These are phyloP conservation scores for Chiridota heheva DNA, from an alignment of 35 echinoderm and acorn worm species.

Conservation along the genomic window DNA sequence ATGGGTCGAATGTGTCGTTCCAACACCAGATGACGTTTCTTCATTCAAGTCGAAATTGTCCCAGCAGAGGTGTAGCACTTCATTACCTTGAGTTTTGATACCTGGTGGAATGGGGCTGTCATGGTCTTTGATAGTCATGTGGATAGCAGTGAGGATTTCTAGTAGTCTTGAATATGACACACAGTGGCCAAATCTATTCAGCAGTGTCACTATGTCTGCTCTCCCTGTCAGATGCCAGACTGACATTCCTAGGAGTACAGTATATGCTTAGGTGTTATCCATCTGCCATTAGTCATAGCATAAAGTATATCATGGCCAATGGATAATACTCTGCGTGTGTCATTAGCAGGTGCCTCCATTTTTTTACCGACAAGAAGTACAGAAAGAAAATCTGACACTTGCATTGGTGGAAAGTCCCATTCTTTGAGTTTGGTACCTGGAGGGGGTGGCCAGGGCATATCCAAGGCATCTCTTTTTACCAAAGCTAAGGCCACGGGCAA, in stretches of 20 bases:
- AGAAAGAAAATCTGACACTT: conserved; percentile 36
- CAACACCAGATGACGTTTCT: conserved; percentile 55
- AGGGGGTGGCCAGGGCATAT: conserved; percentile 23
- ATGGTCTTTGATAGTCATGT: conserved; percentile 35
- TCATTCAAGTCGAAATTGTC: conserved; percentile 65
- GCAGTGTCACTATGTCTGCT: conserved; percentile 26
- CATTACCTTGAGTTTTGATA: conserved; percentile 46
- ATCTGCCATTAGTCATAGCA: conserved; percentile 35
- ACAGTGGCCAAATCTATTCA: conserved; percentile 49
- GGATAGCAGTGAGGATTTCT: conserved; percentile 56
- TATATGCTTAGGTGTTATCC: conserved; percentile 40
- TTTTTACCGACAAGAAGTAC: conserved; percentile 42
- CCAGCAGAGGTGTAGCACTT: conserved; percentile 60
- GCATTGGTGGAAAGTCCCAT: conserved; percentile 51
- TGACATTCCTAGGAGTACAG: conserved; percentile 43
- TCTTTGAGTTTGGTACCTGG: conserved; percentile 36
- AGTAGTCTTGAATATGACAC: conserved; percentile 54
- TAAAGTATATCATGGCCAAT: no score
- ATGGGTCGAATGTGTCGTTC: conserved; percentile 59
- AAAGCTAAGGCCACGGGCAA: no score
- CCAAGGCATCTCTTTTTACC: background rate
- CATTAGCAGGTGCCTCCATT: conserved; percentile 27
- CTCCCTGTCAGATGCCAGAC: conserved; percentile 55
- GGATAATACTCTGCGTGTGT: conserved; percentile 29
- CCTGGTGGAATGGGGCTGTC: conserved; percentile 46